Base-by-base conservation (phyloP, 2,888 invertebrate genomes). In the Mycalesis mineus region DNA sequence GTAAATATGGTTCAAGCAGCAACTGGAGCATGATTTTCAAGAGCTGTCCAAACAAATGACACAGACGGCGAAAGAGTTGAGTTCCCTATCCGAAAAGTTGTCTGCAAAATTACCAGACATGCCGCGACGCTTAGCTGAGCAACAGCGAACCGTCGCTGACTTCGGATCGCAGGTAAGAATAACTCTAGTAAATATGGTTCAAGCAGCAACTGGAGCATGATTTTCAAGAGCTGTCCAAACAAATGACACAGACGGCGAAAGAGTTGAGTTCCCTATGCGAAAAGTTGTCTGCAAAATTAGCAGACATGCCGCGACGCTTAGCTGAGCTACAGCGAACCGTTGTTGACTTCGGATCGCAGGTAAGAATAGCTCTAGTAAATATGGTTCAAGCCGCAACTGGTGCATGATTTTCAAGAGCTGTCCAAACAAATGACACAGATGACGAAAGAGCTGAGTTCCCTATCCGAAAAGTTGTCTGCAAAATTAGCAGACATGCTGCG, bases 271-370 rank as follows among this genome's bases (percentile, higher is more conserved):
- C 82, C 7, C 91, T 93, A n/a, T 90, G 92, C 44, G 88, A 90
- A 13, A 91, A 91, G 73, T 75, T 93, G 57, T 88, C 91, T 14
- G 91, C 93, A 0, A 90, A 91, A 65, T 74, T 93, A 36, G 91
- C 91, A 0, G 92, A 91, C 65, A 91, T 91, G 58, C 93, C 93
- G 28, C 82, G 87, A 47, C 82, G 91, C 59, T 75, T 93, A 42
- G 87, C 88, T 9, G 91, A 88, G 28, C 71, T 93, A 50, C 90
- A 91, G 62, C 80, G 80, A 41, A 91, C 90, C 54, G 92, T 93
- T 1, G 92, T 91, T 1, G 85, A 88, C 31, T 90, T 93, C 62
- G 93, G 93, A 2, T 92, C 92, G 61, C 91, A 92, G 82, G 92
- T 61, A 28, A 80, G 8, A n/a, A n/a, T n/a, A n/a, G n/a, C n/a